Base-by-base conservation (phyloP, 1,140 invertebrate genomes). In the Onthophagus taurus region DNA sequence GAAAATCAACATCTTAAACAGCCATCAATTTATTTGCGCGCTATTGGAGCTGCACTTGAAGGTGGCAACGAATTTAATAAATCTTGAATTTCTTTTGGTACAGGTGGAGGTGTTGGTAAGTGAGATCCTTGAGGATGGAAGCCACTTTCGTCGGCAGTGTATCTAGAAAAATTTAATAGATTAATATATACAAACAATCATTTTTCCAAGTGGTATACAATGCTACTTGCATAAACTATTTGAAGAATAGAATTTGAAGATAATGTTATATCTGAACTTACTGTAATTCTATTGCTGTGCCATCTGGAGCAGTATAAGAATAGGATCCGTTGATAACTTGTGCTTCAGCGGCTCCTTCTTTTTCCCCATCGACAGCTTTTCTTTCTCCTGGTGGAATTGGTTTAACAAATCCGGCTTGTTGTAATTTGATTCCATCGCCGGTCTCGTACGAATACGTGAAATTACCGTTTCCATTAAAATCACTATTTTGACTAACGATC, bases 281-380 rank as follows among this genome's bases (percentile, higher is more conserved):
- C 31, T 11, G 20, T 21, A 37, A 37, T 21, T 18, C 20, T 37
- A 37, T 37, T 2, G 20, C 24, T 0, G 18, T 61, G 17, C 78
- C 83, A 48, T 84, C 74, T 3, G 78, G 75, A 17, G 74, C 73
- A 0, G 79, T 80, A 60, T 85, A 86, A 31, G 75, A 75, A 66
- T 70, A 80, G 2, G 65, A 65, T 1, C 77, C 77, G 16, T 64
- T 52, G 0, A 69, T 71, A 31, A 55, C 53, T 33, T 64, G 75
- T 33, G 20, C 11, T 5, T 12, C 35, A 20, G 18, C 18, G 14
- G 17, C 35, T 7, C 35, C 24, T n/a, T n/a, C n/a, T n/a, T n/a
- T n/a, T n/a, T n/a, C n/a, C n/a, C n/a, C n/a, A n/a, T n/a, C n/a
- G n/a, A n/a, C n/a, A n/a, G n/a, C n/a, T 37, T 20, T 37, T 1